Evolutionary conservation across 2,888 invertebrate genomes (phyloP), one percentile per base, ranked within the genome.

Genomic region (Drosophila bunnanda): DNA sequence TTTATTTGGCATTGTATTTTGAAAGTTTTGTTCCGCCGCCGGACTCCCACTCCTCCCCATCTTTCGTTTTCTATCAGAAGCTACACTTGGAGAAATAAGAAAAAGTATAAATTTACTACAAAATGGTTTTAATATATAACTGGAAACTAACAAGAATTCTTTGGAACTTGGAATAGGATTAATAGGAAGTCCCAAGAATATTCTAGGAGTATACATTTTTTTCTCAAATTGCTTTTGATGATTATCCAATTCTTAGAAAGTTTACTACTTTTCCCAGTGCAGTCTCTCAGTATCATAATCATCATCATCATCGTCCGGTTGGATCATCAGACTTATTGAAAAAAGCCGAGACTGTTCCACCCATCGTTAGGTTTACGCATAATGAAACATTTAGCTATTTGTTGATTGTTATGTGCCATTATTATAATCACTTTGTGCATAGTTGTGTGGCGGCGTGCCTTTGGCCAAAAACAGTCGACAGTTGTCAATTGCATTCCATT

Each of bases 1-100:
- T 88, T 76, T 77, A 88, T 86, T 85, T 85, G 86, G 88, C 73
- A 76, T 77, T 82, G 73, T 76, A 67, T 77, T 77, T 80, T 83
- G 61, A 66, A 78, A 54, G 76, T 69, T 62, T 50, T 55, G 38
- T 48, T 32, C 68, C 61, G 43, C 53, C 46, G 34, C 9, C 39
- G 32, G 39, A 34, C n/a, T 17, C 25, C 22, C 20, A 17, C 22
- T 50, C 30, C 48, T 15, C n/a, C 20, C 20, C n/a, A 52, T 48
- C 41, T 41, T 43, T 72, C 75, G 72, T 20, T 50, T 50, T 73
- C 66, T 60, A 61, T 57, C 17, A 4, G 8, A 13, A 50, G 48
- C 7, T 20, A 32, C 50, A 32, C 50, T 50, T 13, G 20, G 20
- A 32, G 20, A 50, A 32, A 20, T 17, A 17, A 34, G 13, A 3